Evolutionary conservation across 2,113 vertebrate species (phyloP), one percentile per base, ranked within the genome.

Genomic region (Paramisgurnus dabryanus): DNA sequence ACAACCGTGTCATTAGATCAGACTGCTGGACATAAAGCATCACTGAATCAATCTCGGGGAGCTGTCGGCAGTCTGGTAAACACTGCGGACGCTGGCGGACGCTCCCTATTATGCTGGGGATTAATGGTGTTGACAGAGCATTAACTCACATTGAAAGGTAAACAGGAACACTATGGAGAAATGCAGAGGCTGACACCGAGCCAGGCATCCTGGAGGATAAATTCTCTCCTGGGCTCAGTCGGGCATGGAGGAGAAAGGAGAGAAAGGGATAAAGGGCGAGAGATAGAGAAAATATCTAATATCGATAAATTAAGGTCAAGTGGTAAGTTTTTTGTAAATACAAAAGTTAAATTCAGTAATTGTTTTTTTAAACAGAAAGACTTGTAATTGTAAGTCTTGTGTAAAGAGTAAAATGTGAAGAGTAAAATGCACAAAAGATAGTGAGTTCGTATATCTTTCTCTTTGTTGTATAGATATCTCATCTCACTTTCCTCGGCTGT

Each of bases 61-160:
- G 64, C 81, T 83, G 85, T 85, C 81, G 71, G 69, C 76, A 67
- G 76, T 45, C 81, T 81, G 83, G 83, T 87, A 87, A 87, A 87
- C 85, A 87, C 78, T 82, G 72, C 49, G 76, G 66, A 78, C 75
- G 71, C 66, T 72, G 80, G 68, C 67, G 76, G 78, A 84, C 71
- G 81, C 68, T 82, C 76, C 83, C 83, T 81, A 87, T 87, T 87
- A 85, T 85, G 81, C 66, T 57, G 70, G 70, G 85, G 81, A 87
- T 87, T 87, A 87, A 87, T 87, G 81, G 81, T 83, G 85, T 85
- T 83, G 85, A 87, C 85, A 85, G 81, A 83, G 81, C 76, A 85
- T 85, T 87, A 87, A 85, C 81, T 87, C 81, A 85, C 76, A 85
- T 76, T 71, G 85, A 85, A 85, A 87, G 83, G 83, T 87, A 85